Evolutionary conservation across 2,797 vertebrate species (phyloP).

Genomic region (Sebastes matsubarae): DNA sequence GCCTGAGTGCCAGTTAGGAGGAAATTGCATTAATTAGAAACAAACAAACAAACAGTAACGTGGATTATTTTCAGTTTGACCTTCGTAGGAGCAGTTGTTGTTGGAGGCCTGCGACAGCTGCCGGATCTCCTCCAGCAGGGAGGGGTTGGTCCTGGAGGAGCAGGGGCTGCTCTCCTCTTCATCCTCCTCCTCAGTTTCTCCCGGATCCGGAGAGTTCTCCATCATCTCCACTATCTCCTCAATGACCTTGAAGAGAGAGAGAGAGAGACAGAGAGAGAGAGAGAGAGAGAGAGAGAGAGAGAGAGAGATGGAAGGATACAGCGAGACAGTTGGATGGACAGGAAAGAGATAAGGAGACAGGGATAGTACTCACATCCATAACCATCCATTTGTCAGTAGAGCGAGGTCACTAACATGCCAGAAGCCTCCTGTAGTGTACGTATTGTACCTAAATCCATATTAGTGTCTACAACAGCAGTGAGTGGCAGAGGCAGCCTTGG

Average conservation of each 20-base stretch:
- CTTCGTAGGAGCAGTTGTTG: slow-evolving; percentile 92
- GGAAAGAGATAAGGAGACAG: not conserved
- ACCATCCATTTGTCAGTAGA: slow-evolving; percentile 16
- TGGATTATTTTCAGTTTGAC: slow-evolving; percentile 60
- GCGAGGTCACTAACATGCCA: not conserved
- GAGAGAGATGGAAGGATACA: not conserved
- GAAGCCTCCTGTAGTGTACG: not conserved
- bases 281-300: no score
- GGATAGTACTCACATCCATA: slow-evolving; percentile 7
- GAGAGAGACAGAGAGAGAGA: no score
- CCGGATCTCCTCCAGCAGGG: slow-evolving; percentile 90
- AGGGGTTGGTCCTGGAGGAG: slow-evolving; percentile 84
- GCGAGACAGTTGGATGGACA: not conserved
- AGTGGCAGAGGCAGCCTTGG: not conserved
- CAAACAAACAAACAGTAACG: no score
- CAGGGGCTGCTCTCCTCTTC: slow-evolving; percentile 86
- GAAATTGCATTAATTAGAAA: no score
- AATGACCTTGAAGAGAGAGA: slow-evolving; percentile 83
- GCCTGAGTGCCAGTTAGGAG: no score
- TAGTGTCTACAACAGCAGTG: not conserved
- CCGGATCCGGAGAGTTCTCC: slow-evolving; percentile 95
- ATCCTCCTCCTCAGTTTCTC: slow-evolving; percentile 89
- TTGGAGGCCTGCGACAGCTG: slow-evolving; percentile 89
- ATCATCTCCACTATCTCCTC: slow-evolving; percentile 97
- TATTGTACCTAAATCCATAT: slow-evolving; percentile 16